Conservation (phyloP, 2,797 vertebrate species). For the Pseudocheirus occidentalis region DNA sequence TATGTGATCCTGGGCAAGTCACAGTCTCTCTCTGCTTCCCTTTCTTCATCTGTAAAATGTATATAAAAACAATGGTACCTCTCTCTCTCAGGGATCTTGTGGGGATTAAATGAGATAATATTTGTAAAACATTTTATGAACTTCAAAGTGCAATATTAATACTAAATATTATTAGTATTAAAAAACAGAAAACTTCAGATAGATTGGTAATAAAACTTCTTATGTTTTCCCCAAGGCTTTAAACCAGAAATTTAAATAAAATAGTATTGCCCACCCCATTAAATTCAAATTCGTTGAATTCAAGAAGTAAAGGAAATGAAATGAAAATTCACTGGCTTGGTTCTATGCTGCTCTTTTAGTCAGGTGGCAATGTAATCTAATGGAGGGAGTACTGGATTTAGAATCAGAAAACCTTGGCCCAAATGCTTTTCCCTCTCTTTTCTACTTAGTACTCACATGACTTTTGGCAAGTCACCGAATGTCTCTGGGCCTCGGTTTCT, state of each 20-base stretch:
- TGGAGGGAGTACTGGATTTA: background rate
- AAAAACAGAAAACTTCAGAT: background rate
- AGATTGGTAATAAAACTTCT: background rate
- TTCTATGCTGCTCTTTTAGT: background rate
- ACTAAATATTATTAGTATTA: background rate
- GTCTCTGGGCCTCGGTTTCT: background rate
- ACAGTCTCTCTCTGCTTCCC: background rate
- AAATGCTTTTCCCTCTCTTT: background rate
- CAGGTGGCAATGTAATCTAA: background rate
- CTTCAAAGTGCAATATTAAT: background rate
- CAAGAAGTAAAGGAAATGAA: constrained; percentile 20
- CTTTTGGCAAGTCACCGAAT: background rate
- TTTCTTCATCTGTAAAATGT: background rate
- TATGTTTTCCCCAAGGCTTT: background rate
- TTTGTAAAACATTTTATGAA: background rate
- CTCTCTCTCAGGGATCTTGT: background rate
- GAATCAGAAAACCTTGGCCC: background rate
- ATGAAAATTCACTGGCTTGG: background rate
- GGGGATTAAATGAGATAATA: background rate
- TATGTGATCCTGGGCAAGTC: background rate
- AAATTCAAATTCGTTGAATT: constrained; percentile 39
- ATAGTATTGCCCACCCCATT: background rate
- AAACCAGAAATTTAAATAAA: background rate
- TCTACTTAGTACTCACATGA: background rate
- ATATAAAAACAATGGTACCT: background rate